Percentiles rank a stretch among this genome's conserved stretches.
Evolutionary conservation across 2,113 vertebrate genomes (phyloP).

Genomic region (Numenius arquata): DNA sequence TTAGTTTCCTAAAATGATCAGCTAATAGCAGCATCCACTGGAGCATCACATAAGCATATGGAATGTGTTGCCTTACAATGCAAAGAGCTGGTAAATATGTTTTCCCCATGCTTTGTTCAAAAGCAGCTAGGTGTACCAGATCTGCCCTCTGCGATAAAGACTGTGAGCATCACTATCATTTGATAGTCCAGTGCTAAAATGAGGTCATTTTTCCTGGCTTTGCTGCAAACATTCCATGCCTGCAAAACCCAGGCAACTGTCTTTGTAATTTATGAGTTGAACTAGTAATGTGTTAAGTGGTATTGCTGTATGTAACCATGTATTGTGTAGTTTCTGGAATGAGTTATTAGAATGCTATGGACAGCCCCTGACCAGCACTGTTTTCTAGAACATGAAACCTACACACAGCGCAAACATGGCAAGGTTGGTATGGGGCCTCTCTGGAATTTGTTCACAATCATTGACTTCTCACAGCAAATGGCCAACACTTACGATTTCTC

Average conservation of each 20-base stretch:
- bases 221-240: background rate
- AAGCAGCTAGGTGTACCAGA: background rate
- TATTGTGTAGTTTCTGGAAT: background rate
- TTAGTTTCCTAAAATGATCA: background rate
- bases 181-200: background rate
- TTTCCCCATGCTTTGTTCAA: background rate
- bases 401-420: accelerated
- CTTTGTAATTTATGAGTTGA: background rate
- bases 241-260: background rate
- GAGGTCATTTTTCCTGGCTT: background rate
- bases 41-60: background rate
- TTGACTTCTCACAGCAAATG: background rate
- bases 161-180: background rate
- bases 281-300: background rate
- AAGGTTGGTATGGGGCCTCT: background rate
- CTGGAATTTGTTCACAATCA: background rate
- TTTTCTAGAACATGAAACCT: background rate
- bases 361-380: background rate
- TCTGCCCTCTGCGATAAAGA: background rate
- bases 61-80: background rate
- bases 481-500: background rate
- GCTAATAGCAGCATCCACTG: background rate
- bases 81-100: background rate
- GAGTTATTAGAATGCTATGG: background rate
- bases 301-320: background rate